Evolutionary conservation across 2,888 invertebrate species (phyloP), one percentile per base, ranked within the genome.

Genomic region (Muscina levida): DNA sequence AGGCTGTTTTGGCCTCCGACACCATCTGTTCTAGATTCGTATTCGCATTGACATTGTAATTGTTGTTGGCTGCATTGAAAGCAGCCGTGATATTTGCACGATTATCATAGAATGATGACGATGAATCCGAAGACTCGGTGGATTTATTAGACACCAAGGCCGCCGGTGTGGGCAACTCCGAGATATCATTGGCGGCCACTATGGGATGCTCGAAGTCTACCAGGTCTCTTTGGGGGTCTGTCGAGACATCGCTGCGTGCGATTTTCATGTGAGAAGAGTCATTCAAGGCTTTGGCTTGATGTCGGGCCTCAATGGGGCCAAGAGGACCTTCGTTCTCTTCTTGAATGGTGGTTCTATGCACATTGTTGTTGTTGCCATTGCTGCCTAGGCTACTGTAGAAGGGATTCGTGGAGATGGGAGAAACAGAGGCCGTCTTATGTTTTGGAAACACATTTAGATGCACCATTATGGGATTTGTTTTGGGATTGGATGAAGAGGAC

Each of bases 401-500:
- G 0, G 88, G 88, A 85, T 88, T 88, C 1, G 87, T 89, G n/a
- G 88, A 88, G 3, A 83, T 82, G 10, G 39, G 62, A 2, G 62
- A 11, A 5, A 22, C 3, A 83, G 70, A 0, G 79, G 11, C 1
- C 57, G 6, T 0, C 66, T 92, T 92, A 76, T 90, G 91, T 70
- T 92, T 91, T 0, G 93, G 93, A 85, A 92, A 94, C 8, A 94
- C 89, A 88, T 94, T 94, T n/a, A 94, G 88, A 78, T 94, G 93
- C 4, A 94, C 91, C 84, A 94, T 91, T 91, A 94, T 93, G 85
- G 93, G 93, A 48, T 92, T 91, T 10, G 77, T 44, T 26, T 82
- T 79, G 0, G 72, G 39, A 51, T 77, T 77, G 10, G 31, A 46
- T 6, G 48, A 15, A 13, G 62, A 48, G 1, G 56, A 66, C 59